A percentile compares a stretch with the other conserved stretches of the same genome.
phyloP scores from a whole-genome alignment of 2,888 invertebrate species.

The Lepidonotus clava region DNA sequence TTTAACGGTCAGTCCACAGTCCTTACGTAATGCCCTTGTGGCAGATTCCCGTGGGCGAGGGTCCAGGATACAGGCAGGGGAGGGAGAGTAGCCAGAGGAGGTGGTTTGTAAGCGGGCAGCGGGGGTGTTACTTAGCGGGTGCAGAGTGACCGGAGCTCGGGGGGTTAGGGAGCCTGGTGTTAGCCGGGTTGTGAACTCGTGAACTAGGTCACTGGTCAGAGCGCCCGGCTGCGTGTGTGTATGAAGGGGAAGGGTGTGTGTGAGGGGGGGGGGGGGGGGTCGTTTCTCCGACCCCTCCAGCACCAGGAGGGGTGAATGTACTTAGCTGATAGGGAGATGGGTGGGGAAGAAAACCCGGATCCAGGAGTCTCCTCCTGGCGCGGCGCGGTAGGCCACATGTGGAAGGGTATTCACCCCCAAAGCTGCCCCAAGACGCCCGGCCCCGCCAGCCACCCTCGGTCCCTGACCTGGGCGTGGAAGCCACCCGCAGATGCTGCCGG shows the following conservation, averaged over 20 bases:
- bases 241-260: background rate
- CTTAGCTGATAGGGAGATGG: background rate
- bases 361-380: background rate
- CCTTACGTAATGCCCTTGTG: slow-evolving; percentile 30
- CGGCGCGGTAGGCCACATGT: background rate
- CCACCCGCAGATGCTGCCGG: slow-evolving; percentile 16
- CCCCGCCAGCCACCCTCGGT: too few relatives aligned
- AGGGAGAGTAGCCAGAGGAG: background rate
- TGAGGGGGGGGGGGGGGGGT: slow-evolving; percentile 6
- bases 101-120: too few relatives aligned
- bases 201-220: slow-evolving; percentile 42
- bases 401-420: too few relatives aligned
- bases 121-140: slow-evolving; percentile 17
- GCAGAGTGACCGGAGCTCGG: slow-evolving; percentile 6
- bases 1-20: background rate
- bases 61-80: background rate
- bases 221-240: background rate
- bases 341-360: too few relatives aligned
- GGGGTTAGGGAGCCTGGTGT: slow-evolving; percentile 10
- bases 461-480: too few relatives aligned
- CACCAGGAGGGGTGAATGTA: too few relatives aligned
- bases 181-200: slow-evolving; percentile 53
- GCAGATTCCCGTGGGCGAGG: background rate
- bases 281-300: too few relatives aligned
- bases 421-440: too few relatives aligned